Conservation (phyloP, 2,113 vertebrate species). For the Sialia sialis region DNA sequence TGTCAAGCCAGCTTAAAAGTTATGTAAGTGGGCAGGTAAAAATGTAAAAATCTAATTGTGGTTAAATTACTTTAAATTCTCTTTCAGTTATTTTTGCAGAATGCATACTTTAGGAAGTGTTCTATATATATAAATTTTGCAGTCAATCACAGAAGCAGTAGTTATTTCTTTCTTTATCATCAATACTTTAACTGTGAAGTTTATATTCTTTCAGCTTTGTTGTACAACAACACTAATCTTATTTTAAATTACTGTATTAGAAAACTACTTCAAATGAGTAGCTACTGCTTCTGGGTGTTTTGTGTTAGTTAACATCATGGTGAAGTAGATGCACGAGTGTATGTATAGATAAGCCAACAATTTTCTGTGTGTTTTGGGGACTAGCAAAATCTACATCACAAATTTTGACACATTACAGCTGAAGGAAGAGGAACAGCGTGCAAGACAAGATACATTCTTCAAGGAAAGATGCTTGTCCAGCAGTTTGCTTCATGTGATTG, state of each 20-base stretch:
- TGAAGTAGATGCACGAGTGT: conserved; percentile 76
- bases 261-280: conserved; percentile 19
- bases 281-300: conserved; percentile 67
- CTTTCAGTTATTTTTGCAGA: conserved; percentile 63
- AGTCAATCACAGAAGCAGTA: conserved; percentile 67
- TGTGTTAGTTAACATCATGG: conserved; percentile 67
- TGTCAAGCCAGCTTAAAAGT: conserved; percentile 55
- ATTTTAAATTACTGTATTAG: neutral
- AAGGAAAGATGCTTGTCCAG: conserved; percentile 81
- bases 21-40: conserved; percentile 62
- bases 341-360: conserved; percentile 78
- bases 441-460: conserved; percentile 81
- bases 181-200: neutral
- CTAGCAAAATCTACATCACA: conserved; percentile 99
- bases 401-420: conserved; percentile 99
- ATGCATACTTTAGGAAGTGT: conserved; percentile 50
- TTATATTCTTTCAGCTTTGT: neutral
- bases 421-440: conserved; percentile 89
- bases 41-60: conserved; percentile 40
- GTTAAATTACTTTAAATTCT: conserved; percentile 24
- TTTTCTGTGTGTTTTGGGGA: conserved; percentile 82
- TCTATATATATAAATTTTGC: conserved; percentile 33
- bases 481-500: conserved; percentile 86
- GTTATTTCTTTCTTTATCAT: conserved; percentile 36
- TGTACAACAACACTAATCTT: conserved; percentile 13